These are phyloP conservation scores for Sycophila texana DNA, from an alignment of 2,888 invertebrate genomes.

Conservation along the genomic window DNA sequence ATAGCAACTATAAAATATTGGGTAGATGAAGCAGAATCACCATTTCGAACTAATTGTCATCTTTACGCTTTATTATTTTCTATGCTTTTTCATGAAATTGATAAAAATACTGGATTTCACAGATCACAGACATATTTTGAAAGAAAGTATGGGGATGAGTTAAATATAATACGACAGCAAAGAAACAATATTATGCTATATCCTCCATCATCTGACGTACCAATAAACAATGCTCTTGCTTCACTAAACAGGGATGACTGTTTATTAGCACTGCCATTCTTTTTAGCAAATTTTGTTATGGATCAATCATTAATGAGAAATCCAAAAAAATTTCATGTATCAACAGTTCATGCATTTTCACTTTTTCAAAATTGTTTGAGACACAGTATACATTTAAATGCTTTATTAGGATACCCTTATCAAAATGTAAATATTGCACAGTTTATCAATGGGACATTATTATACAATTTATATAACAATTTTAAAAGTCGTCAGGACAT, in stretches of 20 bases:
- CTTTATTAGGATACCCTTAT: conserved; percentile 80
- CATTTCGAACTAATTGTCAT: conserved; percentile 74
- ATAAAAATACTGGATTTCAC: conserved; percentile 78
- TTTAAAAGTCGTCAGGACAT: conserved; percentile 79
- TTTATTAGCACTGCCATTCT: conserved; percentile 78
- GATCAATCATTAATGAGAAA: conserved; percentile 78
- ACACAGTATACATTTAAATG: conserved; percentile 81
- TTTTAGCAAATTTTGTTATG: conserved; percentile 80
- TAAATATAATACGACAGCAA: conserved; percentile 29
- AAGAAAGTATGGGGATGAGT: conserved; percentile 75
- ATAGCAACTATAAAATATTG: conserved; percentile 80
- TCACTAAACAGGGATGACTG: conserved; percentile 79
- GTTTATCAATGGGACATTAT: conserved; percentile 85
- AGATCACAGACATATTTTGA: conserved; percentile 77
- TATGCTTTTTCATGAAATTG: conserved; percentile 79
- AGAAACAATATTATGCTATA: background rate
- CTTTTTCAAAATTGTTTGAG: conserved; percentile 82
- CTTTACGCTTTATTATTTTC: conserved; percentile 80
- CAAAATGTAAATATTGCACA: conserved; percentile 79
- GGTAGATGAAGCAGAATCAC: conserved; percentile 74
- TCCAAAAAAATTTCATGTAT: conserved; percentile 78
- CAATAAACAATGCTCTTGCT: conserved; percentile 76
- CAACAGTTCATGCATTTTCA: conserved; percentile 80
- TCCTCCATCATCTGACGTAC: conserved; percentile 61
- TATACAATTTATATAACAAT: conserved; percentile 84